Conservation (phyloP, 1,140 invertebrate genomes). For the Pogonomyrmex californicus region DNA sequence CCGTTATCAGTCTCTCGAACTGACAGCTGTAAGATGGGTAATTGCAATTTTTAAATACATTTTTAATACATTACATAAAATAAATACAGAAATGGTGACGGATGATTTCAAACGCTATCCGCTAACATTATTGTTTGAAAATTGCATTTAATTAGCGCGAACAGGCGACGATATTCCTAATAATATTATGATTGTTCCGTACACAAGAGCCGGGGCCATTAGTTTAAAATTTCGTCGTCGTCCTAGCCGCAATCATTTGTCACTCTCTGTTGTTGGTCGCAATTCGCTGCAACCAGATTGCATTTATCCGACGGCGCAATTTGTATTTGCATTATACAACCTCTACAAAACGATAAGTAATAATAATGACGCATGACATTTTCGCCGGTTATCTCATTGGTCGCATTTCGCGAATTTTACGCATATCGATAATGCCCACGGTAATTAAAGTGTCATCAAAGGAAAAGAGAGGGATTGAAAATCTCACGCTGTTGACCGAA, state of each 20-base stretch:
- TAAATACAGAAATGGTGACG: background rate
- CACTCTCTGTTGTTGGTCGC: slow-evolving; percentile 14
- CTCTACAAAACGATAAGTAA: background rate
- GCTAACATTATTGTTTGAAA: slow-evolving; percentile 33
- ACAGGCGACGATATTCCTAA: background rate
- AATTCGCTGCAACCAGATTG: background rate
- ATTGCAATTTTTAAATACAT: background rate
- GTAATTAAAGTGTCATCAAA: slow-evolving; percentile 2
- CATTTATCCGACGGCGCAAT: slow-evolving; percentile 12
- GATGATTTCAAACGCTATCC: background rate
- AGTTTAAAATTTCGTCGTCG: slow-evolving; percentile 58
- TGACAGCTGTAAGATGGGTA: background rate
- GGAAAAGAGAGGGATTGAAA: background rate
- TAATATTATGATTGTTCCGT: slow-evolving; percentile 2
- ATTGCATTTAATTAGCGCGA: slow-evolving; percentile 43
- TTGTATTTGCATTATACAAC: slow-evolving; percentile 19
- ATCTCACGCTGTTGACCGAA: background rate
- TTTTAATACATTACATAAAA: background rate
- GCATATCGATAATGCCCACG: background rate
- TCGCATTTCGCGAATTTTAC: slow-evolving; percentile 8
- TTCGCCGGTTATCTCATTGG: background rate
- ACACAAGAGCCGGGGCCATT: slow-evolving; percentile 25
- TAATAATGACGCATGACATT: slow-evolving; percentile 21
- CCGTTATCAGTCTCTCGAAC: background rate
- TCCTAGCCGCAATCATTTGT: slow-evolving; percentile 48